These are phyloP conservation scores for Drosophila orosa DNA, from an alignment of 1,140 invertebrate genomes.

Conservation along the genomic window DNA sequence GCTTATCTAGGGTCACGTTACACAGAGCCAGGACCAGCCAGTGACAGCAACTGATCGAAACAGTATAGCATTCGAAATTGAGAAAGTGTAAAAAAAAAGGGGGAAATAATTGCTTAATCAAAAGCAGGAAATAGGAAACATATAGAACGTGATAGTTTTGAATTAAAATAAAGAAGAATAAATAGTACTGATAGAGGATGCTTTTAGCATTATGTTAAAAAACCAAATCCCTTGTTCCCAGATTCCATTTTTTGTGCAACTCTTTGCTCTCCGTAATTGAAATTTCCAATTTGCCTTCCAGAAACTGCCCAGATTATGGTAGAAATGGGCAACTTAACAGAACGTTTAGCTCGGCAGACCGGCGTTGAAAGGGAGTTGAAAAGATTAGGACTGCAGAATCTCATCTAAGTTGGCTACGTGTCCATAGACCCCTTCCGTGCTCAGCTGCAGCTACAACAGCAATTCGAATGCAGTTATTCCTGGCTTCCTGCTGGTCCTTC, in stretches of 20 bases:
- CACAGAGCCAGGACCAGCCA: constrained; percentile 15
- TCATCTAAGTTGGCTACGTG: constrained; percentile 26
- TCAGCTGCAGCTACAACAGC: constrained; percentile 60
- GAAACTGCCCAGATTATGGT: constrained; percentile 11
- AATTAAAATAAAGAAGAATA: background rate
- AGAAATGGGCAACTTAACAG: constrained; percentile 10
- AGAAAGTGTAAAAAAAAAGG: background rate
- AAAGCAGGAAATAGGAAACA: background rate
- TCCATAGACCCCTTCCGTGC: constrained; percentile 24
- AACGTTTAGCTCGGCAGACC: constrained; percentile 2
- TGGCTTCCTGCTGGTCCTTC: constrained; percentile 18
- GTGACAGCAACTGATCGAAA: constrained; percentile 20
- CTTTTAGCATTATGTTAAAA: background rate
- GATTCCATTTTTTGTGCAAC: background rate
- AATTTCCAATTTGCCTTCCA: constrained; percentile 8
- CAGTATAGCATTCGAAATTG: constrained; percentile 3
- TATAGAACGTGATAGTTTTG: background rate
- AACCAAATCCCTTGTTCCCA: background rate
- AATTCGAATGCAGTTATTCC: constrained; percentile 65
- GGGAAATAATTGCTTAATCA: constrained; percentile 9
- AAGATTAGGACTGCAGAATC: constrained; percentile 28
- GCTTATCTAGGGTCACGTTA: constrained; percentile 58
- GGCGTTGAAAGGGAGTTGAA: constrained; percentile 29
- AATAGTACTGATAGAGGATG: background rate
- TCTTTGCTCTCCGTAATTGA: background rate